Evolutionary conservation across 1,140 invertebrate genomes (phyloP), one percentile per base, ranked within the genome.

Genomic region (Temnothorax nylanderi): DNA sequence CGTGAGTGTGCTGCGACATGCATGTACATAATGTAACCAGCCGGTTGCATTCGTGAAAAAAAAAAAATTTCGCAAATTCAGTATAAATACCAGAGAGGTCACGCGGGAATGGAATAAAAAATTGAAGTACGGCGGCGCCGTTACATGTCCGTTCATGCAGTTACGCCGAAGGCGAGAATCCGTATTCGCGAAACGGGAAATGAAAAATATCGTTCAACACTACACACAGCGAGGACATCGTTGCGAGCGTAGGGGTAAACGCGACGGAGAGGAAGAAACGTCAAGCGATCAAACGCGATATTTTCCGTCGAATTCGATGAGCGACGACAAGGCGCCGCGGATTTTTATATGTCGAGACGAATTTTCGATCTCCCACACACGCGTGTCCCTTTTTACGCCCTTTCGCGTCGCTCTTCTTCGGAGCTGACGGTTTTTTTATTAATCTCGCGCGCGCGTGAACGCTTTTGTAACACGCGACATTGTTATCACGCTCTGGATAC

Each of bases 401-500:
- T 49, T 41, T 13, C n/a, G 16, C 37, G 16, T 49, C 26, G 21
- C 75, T 37, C 34, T 51, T 41, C 47, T 54, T 41, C 16, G 47
- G 32, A 16, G 41, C 13, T 80, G 47, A 81, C 80, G 41, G 37
- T 49, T 81, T 34, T 62, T 34, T 62, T 37, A 6, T 34, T 60
- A 60, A 74, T 74, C 67, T 74, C 54, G 26, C 67, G 16, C 64
- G 51, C 67, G 26, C 26, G 26, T 0, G 26, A 26, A 26, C 26
- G 67, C 47, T 56, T 82, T 74, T 60, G 51, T 60, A 44, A 44
- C n/a, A 10, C 51, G 37, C 26, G 5, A 58, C 78, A 58, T 58
- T 72, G 78, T 72, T 81, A 72, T 82, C 54, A 34, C 65, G 65
- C 41, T 44, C 37, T 54, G 67, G 21, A 54, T 37, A 58, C 41